Evolutionary conservation across 2,113 vertebrate genomes (phyloP).

Genomic region (Zosterops borbonicus): DNA sequence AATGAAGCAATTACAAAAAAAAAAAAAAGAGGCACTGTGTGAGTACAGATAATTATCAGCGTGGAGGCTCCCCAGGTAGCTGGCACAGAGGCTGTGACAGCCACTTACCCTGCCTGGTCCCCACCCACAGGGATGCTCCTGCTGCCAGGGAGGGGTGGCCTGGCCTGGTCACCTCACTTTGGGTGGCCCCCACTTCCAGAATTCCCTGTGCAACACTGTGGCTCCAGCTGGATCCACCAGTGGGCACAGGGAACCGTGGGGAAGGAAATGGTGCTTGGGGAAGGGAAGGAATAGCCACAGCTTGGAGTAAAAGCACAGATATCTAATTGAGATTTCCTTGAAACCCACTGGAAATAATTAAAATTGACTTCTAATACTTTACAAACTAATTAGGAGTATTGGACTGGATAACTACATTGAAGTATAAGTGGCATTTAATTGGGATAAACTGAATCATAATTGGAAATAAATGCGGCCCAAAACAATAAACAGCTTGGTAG

Average conservation of each 20-base stretch:
- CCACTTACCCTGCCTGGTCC: neutral
- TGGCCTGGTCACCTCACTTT: neutral
- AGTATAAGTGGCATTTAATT: constrained; percentile 55
- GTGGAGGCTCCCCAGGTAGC: neutral
- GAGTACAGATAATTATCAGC: neutral
- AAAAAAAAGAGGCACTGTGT: neutral
- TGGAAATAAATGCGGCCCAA: neutral
- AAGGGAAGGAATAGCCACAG: neutral
- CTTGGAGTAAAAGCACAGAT: neutral
- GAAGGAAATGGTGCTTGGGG: neutral
- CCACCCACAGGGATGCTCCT: neutral
- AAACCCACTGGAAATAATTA: constrained; percentile 68
- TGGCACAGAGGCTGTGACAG: neutral
- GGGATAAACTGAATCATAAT: constrained; percentile 21
- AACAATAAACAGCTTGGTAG: neutral
- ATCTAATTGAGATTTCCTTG: constrained; percentile 54
- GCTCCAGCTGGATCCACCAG: neutral
- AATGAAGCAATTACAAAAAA: constrained; percentile 7
- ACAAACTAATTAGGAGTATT: constrained; percentile 68
- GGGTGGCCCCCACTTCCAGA: neutral
- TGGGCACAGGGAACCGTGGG: neutral
- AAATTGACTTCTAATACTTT: constrained; percentile 66
- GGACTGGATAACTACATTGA: constrained; percentile 58
- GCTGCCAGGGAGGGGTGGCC: neutral
- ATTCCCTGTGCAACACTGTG: fast-evolving